Evolutionary conservation across 2,888 invertebrate genomes (phyloP), one percentile per base, ranked within the genome.

Genomic region (Empis stercorea): DNA sequence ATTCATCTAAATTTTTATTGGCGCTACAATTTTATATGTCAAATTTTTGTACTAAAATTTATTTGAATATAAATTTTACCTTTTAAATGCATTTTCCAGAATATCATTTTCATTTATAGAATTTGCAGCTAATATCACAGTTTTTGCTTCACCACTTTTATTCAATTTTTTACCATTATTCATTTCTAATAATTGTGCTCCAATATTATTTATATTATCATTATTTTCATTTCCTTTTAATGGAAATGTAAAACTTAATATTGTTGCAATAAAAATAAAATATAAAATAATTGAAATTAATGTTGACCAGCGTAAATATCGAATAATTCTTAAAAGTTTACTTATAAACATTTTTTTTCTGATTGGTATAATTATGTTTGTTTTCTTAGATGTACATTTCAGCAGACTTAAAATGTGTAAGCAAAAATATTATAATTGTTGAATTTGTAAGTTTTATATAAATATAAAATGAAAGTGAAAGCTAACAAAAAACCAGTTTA

Each of bases 1-100:
- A 69, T 4, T 69, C 65, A 57, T 80, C 76, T 37, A 67, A 68
- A 59, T 80, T 73, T 13, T 64, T 66, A 58, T 83, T 82, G 7
- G 81, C 81, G 52, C 79, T 79, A 57, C 36, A 63, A 68, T 51
- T 17, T 10, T 34, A 20, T 30, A 38, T n/a, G n/a, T n/a, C n/a
- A 40, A 45, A 11, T 46, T 37, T 43, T 43, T 39, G 6, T 15
- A 17, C 32, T 17, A 32, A 32, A 30, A 30, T 17, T 23, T 20
- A 40, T 45, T 16, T 30, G 11, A 27, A 6, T 27, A 20, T 36
- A 7, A 34, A 9, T 44, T 65, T 64, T 69, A 75, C 65, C 73
- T 73, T 58, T 71, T 71, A 57, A 67, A 68, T 55, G 73, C 73
- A 51, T 70, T 69, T 49, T 70, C 69, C 42, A 72, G 59, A 51